Evolutionary conservation across 1,140 invertebrate genomes (phyloP).

Genomic region (Paracyclopina nana): DNA sequence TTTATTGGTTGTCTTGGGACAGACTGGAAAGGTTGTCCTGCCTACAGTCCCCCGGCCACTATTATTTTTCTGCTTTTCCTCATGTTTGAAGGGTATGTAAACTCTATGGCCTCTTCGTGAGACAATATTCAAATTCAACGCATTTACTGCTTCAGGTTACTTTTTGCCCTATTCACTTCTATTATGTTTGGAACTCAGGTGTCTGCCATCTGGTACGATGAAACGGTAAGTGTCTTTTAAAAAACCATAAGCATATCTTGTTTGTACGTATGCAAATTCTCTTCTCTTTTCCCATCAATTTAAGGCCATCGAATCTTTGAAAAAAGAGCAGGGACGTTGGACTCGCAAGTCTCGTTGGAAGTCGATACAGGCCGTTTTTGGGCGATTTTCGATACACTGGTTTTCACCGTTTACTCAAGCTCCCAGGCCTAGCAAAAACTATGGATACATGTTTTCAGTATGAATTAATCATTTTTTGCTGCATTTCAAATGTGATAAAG

Average conservation of each 20-base stretch:
- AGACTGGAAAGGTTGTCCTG: constrained; percentile 86
- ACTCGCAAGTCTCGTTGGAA: constrained; percentile 74
- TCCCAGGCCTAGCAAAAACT: too few species aligned
- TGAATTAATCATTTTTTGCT: too few species aligned
- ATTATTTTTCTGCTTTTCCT: constrained; percentile 87
- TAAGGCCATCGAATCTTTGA: constrained; percentile 81
- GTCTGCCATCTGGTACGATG: constrained; percentile 96
- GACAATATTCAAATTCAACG: too few species aligned
- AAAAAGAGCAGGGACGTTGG: constrained; percentile 79
- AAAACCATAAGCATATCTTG: constrained; percentile 7
- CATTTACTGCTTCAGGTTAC: too few species aligned
- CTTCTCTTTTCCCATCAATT: constrained; percentile 18
- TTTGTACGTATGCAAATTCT: not conserved
- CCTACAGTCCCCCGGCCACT: constrained; percentile 80
- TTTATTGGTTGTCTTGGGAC: constrained; percentile 78
- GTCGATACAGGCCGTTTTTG: constrained; percentile 83
- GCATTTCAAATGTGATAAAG: too few species aligned
- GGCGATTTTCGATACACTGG: constrained; percentile 75
- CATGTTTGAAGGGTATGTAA: constrained; percentile 86
- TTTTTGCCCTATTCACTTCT: constrained; percentile 95
- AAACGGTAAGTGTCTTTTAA: constrained; percentile 49
- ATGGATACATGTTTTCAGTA: too few species aligned
- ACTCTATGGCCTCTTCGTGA: too few species aligned
- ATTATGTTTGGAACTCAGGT: constrained; percentile 94
- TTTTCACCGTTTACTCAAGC: constrained; percentile 68